These are phyloP conservation scores for Dendronephthya gigantea DNA, from an alignment of 64 coral and sea anemone species.

Conservation along the genomic window DNA sequence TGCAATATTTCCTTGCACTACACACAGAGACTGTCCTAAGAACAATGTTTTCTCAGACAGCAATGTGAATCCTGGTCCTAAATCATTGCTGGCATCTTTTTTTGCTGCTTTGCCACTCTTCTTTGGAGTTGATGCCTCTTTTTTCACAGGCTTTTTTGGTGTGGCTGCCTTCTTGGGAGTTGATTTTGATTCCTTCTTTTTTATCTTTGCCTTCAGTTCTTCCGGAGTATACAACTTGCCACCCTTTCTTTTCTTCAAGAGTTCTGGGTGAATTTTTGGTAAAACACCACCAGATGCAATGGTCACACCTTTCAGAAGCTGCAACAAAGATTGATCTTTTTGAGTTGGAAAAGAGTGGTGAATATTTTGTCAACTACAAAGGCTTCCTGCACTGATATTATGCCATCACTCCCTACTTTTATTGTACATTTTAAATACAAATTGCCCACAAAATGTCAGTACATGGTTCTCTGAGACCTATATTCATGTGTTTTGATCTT, in stretches of 20 bases:
- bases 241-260: slow-evolving; percentile 88
- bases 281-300: slow-evolving; percentile 95
- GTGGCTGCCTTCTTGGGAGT: slow-evolving; percentile 30
- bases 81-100: slow-evolving; percentile 39
- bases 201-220: slow-evolving; percentile 59
- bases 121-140: slow-evolving; percentile 28
- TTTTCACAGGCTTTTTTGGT: not conserved
- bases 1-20: slow-evolving; percentile 75
- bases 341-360: no score
- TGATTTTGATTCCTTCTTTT: slow-evolving; percentile 20
- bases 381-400: no score
- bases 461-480: no score
- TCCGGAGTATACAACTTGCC: slow-evolving; percentile 75
- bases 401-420: no score
- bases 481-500: no score
- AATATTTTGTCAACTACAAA: no score
- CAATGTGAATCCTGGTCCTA: slow-evolving; percentile 43
- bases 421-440: no score
- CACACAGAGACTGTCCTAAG: slow-evolving; percentile 52
- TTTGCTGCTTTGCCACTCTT: slow-evolving; percentile 16
- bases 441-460: no score
- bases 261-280: slow-evolving; percentile 90
- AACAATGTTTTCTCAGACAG: slow-evolving; percentile 81
- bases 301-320: slow-evolving; percentile 91
- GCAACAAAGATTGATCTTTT: not conserved